Conservation (phyloP, 2,797 vertebrate species). For the Nannoperca obscura region DNA sequence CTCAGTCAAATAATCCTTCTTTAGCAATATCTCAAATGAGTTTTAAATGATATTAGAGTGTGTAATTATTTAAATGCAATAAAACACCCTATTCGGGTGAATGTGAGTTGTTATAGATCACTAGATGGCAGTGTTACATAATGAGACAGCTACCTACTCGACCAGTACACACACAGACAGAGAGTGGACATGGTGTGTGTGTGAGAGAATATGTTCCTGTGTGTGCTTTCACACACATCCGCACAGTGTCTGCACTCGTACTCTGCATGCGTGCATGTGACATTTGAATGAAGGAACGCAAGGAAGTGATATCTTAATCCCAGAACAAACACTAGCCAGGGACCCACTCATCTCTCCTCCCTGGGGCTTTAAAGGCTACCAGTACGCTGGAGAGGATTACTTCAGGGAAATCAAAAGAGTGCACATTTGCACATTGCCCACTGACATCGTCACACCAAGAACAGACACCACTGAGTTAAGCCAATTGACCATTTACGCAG, state of each 20-base stretch:
- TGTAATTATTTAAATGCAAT: not conserved
- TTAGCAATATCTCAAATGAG: not conserved
- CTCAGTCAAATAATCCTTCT: not conserved
- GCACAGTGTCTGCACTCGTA: not conserved
- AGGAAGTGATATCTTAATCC: slow-evolving; percentile 70
- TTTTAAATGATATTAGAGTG: not conserved
- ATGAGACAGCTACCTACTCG: slow-evolving; percentile 3
- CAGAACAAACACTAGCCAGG: slow-evolving; percentile 65
- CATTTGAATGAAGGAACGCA: slow-evolving; percentile 59
- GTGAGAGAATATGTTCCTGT: not conserved
- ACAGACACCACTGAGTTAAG: slow-evolving; percentile 72
- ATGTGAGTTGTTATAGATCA: slow-evolving; percentile 31
- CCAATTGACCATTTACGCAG: slow-evolving; percentile 69
- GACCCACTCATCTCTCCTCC: slow-evolving; percentile 64
- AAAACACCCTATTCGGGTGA: not conserved
- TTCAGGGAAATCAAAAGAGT: slow-evolving; percentile 74
- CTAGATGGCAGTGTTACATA: slow-evolving; percentile 76
- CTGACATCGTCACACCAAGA: slow-evolving; percentile 71
- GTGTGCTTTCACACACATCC: slow-evolving; percentile 10
- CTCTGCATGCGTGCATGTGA: slow-evolving; percentile 31
- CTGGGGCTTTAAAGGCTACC: slow-evolving; percentile 45
- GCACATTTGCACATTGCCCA: slow-evolving; percentile 72
- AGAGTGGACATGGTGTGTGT: not conserved
- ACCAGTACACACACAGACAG: not conserved
- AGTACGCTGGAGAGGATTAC: slow-evolving; percentile 70